Base-by-base conservation (phyloP, 2,113 vertebrate genomes). In the Elgaria multicarinata region DNA sequence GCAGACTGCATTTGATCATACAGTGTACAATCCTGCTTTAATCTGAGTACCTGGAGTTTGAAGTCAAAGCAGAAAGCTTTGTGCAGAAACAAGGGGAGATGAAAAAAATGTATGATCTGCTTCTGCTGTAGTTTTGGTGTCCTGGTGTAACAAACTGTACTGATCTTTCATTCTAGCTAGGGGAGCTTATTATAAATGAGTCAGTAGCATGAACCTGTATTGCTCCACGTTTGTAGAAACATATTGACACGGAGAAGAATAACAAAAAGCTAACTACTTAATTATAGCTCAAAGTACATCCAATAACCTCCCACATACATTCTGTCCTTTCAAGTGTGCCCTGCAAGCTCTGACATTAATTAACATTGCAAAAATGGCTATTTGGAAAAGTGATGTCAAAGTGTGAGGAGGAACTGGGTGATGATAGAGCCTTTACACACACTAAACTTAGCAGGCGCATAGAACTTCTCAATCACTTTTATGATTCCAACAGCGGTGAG, bases 271-370 rank as follows among this genome's bases (percentile, higher is more conserved):
- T 88, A 87, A 85, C 10, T 66, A 88, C 14, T 55, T 92, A 91
- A 90, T 91, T 94, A 86, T 91, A 93, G 90, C 36, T 86, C 66
- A 64, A 55, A 81, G 42, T 42, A 36, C n/a, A 31, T 55, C 88
- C 92, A 89, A 79, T 89, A 92, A 79, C 46, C 42, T 87, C 87
- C 89, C 87, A 90, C 91, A 64, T 79, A 89, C 33, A 83, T 90
- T 39, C 85, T 76, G 83, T 80, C 83, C 42, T 89, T 50, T 86
- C 92, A 77, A 93, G 77, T 2, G 2, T 72, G 89, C 39, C 50
- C 87, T 91, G 86, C 74, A 76, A 13, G 90, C 33, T 44, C 46
- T 87, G 64, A 79, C n/a, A 72, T 81, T 83, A 91, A 90, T 82
- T 88, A 74, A 88, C 78, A 90, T 4, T 31, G 81, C 82, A 53